phyloP scores from a whole-genome alignment of 2,888 invertebrate genomes.

The Deilephila porcellus region DNA sequence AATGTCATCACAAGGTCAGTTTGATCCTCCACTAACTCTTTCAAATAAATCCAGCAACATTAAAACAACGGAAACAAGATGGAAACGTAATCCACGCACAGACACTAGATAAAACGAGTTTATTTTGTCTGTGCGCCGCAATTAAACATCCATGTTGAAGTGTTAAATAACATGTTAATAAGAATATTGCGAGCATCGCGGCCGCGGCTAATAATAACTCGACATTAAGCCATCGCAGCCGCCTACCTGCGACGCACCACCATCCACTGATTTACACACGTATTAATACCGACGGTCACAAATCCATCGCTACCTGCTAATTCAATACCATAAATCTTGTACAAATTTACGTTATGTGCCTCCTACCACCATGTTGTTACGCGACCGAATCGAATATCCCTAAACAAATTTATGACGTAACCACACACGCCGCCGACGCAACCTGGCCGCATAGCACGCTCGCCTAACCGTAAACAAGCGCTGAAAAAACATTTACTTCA shows the following conservation, averaged over 20 bases:
- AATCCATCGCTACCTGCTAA: conserved; percentile 80
- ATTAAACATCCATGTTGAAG: conserved; percentile 18
- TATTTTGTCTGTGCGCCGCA: conserved; percentile 13
- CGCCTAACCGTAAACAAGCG: conserved; percentile 66
- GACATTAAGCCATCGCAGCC: conserved; percentile 58
- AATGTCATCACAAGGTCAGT: neutral
- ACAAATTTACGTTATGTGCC: conserved; percentile 74
- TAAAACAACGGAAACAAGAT: conserved; percentile 12
- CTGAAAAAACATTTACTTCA: conserved; percentile 83
- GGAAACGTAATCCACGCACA: neutral
- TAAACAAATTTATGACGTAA: conserved; percentile 40
- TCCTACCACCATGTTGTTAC: conserved; percentile 62
- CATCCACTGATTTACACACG: conserved; percentile 61
- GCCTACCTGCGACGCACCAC: conserved; percentile 64
- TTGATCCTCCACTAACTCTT: neutral
- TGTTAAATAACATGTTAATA: conserved; percentile 25
- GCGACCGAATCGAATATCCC: conserved; percentile 58
- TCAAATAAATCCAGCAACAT: neutral
- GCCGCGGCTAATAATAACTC: conserved; percentile 1
- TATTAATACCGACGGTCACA: conserved; percentile 72
- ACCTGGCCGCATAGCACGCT: conserved; percentile 57
- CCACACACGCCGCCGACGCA: conserved; percentile 66
- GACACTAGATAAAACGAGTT: conserved; percentile 17
- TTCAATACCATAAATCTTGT: conserved; percentile 71
- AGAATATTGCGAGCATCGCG: conserved; percentile 12